Percentiles rank a stretch among this genome's conserved stretches.
Conservation (phyloP, 1,140 invertebrate species). For the Drosophila lacteicornis region DNA sequence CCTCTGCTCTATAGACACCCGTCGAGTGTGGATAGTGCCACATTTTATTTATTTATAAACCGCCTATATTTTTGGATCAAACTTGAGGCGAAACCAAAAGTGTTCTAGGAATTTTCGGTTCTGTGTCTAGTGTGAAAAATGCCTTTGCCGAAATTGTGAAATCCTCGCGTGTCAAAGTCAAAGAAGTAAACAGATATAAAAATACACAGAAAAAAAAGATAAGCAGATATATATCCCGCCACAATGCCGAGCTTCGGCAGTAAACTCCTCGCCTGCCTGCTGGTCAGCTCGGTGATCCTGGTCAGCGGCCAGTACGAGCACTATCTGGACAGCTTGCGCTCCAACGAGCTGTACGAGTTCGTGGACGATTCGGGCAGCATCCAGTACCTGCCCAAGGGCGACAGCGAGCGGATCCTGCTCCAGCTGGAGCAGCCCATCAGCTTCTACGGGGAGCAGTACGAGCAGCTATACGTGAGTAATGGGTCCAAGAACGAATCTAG, state of each 20-base stretch:
- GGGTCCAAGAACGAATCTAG: not conserved
- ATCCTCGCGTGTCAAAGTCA: constrained; percentile 33
- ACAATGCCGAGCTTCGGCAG: constrained; percentile 58
- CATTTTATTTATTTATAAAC: constrained; percentile 59
- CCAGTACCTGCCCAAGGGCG: constrained; percentile 76
- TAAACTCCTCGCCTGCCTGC: constrained; percentile 50
- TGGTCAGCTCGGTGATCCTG: constrained; percentile 41
- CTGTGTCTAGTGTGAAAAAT: constrained; percentile 60
- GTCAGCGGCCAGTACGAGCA: constrained; percentile 65
- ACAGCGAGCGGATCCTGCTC: constrained; percentile 82
- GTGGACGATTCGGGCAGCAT: constrained; percentile 48
- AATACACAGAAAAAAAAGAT: not conserved
- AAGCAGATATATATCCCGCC: constrained; percentile 19
- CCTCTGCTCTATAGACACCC: constrained; percentile 34
- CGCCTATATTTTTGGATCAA: constrained; percentile 56
- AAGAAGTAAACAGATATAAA: constrained; percentile 20
- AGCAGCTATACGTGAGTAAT: constrained; percentile 90
- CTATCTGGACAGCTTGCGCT: constrained; percentile 65
- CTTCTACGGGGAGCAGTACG: constrained; percentile 90
- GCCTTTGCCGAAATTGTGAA: constrained; percentile 69
- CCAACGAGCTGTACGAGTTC: constrained; percentile 75
- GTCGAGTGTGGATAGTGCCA: constrained; percentile 42
- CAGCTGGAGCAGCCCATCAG: constrained; percentile 88
- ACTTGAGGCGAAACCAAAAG: constrained; percentile 52
- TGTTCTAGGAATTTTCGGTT: constrained; percentile 25